Base-by-base conservation (phyloP, 2,113 vertebrate species). In the Gadus macrocephalus region DNA sequence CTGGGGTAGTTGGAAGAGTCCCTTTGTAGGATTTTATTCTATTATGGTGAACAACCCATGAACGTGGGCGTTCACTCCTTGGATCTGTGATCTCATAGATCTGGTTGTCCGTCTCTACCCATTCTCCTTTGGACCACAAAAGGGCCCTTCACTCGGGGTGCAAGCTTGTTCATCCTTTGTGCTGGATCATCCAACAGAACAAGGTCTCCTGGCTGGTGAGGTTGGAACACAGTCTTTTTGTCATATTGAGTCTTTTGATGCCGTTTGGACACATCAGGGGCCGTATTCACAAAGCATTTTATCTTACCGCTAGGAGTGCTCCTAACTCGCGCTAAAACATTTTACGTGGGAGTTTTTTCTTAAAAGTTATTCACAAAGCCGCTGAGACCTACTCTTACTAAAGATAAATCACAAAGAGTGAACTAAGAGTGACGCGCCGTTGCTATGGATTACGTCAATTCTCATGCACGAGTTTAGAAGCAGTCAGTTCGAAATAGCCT, bases 101-200 rank as follows among this genome's bases (percentile, higher is more conserved):
- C 62, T 7, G 62, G 62, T 6, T 63, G 62, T 63, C 62, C 22
- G 12, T 63, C 25, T 63, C 22, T 63, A 14, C 22, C 27, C 62
- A 63, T 61, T n/a, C n/a, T n/a, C 11, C 20, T 17, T 11, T 6
- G 17, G 4, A 61, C 19, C 59, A 61, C 59, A 61, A 61, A 61
- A 4, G 59, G 59, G 17, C 15, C 59, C 59, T 19, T 61, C n/a
- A 17, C 11, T 61, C 59, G 5, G 19, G 59, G 59, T 7, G 15
- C 59, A 61, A 61, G 59, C 59, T 61, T 61, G 59, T 61, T 20
- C n/a, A n/a, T 19, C 19, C 6, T 61, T 19, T 61, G 17, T 61
- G 59, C 59, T 61, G 59, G 59, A n/a, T 22, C 60, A 22, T 61
- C 60, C 60, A 61, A 20, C n/a, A 63, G 62, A 15, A 63, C 62